phyloP scores from a whole-genome alignment of 2,888 invertebrate species.

The Drosophila hamatofila region DNA sequence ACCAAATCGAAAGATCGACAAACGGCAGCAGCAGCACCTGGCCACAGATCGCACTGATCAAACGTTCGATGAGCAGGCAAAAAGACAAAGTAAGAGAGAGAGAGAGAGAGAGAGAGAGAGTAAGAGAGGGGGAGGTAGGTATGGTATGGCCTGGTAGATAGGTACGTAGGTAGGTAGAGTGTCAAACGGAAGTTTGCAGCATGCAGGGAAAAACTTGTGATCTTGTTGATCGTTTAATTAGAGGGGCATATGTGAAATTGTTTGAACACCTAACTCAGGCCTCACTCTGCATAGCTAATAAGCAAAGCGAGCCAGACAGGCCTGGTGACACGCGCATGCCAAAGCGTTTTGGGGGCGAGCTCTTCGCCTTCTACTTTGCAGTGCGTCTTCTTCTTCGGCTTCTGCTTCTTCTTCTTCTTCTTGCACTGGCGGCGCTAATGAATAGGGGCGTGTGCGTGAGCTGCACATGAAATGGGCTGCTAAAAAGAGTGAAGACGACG shows the following conservation, averaged over 20 bases:
- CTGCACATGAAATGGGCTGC: constrained; percentile 71
- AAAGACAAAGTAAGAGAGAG: not conserved
- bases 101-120: not conserved
- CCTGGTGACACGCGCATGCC: constrained; percentile 60
- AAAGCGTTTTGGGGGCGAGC: constrained; percentile 54
- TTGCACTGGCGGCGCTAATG: constrained; percentile 72
- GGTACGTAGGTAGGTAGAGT: not conserved
- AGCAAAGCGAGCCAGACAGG: constrained; percentile 35
- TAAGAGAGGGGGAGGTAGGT: not conserved
- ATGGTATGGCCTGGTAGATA: not conserved
- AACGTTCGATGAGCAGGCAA: constrained; percentile 46
- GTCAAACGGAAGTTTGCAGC: constrained; percentile 65
- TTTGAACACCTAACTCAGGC: constrained; percentile 79
- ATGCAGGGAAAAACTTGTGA: constrained; percentile 70
- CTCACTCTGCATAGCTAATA: constrained; percentile 76
- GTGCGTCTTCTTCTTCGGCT: not conserved
- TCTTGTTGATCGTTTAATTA: constrained; percentile 84
- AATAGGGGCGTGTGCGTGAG: constrained; percentile 81
- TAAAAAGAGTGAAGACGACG: constrained; percentile 23
- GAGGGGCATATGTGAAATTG: constrained; percentile 83
- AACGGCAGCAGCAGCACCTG: constrained; percentile 43
- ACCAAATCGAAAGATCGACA: constrained; percentile 38
- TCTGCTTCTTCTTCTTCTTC: not conserved
- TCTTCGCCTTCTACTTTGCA: not conserved
- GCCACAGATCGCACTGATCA: constrained; percentile 25